Percentiles rank a stretch among this genome's conserved stretches.
phyloP scores from a whole-genome alignment of 2,113 vertebrate genomes.

The Oreochromis aureus region DNA sequence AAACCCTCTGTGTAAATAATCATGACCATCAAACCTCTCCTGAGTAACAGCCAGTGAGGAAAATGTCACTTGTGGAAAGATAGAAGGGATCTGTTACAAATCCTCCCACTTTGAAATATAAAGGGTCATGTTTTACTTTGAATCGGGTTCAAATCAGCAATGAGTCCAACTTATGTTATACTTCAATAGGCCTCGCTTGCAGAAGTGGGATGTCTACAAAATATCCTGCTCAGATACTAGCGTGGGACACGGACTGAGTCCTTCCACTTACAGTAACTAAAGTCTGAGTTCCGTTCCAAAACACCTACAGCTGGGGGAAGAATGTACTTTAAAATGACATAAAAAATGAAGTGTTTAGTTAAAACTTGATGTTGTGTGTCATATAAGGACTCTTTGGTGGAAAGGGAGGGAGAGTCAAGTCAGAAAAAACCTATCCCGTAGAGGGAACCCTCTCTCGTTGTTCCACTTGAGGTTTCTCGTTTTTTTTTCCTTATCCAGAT shows the following conservation, averaged over 20 bases:
- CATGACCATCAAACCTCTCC: constrained; percentile 18
- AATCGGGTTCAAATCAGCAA: not conserved
- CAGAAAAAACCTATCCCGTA: not conserved
- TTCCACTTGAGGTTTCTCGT: not conserved
- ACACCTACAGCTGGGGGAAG: constrained; percentile 27
- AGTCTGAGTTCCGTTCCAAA: constrained; percentile 40
- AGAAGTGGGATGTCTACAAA: constrained; percentile 1
- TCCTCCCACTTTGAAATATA: constrained; percentile 32
- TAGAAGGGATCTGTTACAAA: constrained; percentile 25
- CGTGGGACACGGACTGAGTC: constrained; percentile 29
- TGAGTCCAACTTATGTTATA: not conserved
- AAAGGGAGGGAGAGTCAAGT: not conserved
- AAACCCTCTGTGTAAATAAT: constrained; percentile 66
- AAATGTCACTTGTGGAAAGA: constrained; percentile 33
- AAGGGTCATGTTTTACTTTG: not conserved
- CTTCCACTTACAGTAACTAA: constrained; percentile 22
- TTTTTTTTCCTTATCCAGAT: not conserved
- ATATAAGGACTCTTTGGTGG: not conserved
- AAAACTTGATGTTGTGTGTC: not conserved
- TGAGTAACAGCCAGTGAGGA: constrained; percentile 8
- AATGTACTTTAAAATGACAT: not conserved
- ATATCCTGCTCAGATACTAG: constrained; percentile 35
- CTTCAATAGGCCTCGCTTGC: not conserved
- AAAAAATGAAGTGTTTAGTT: not conserved
- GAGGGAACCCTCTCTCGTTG: not conserved